phyloP scores from a whole-genome alignment of 2,113 vertebrate species.

The Gymnarchus niloticus region DNA sequence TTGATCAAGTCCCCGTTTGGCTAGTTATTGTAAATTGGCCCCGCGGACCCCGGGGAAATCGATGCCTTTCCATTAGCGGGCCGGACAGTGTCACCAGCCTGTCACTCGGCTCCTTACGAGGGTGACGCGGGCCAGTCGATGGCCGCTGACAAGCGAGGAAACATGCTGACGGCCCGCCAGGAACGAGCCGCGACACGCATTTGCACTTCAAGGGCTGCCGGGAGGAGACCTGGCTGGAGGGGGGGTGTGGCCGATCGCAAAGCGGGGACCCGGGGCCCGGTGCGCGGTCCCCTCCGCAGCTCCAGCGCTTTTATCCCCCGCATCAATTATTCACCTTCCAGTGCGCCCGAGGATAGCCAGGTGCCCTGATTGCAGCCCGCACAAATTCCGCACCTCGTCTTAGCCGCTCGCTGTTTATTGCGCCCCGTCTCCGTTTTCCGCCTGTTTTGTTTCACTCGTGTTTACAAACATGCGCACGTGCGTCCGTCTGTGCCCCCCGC shows the following conservation, averaged over 20 bases:
- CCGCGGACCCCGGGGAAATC: conserved; percentile 74
- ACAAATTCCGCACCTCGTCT: conserved; percentile 54
- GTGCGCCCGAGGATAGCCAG: conserved; percentile 66
- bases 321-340: conserved; percentile 72
- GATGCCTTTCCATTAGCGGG: conserved; percentile 98
- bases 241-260: conserved; percentile 33
- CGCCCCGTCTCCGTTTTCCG: not conserved
- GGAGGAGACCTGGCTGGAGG: conserved; percentile 52
- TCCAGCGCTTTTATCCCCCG: conserved; percentile 65
- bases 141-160: conserved; percentile 63
- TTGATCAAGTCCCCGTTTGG: conserved; percentile 72
- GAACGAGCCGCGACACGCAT: conserved; percentile 74
- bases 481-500: conserved; percentile 29
- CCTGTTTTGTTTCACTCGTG: conserved; percentile 2
- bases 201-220: conserved; percentile 78
- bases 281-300: conserved; percentile 58
- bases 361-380: conserved; percentile 64
- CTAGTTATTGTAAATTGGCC: conserved; percentile 74
- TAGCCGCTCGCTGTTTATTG: conserved; percentile 34
- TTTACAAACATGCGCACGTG: conserved; percentile 55
- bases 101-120: conserved; percentile 75
- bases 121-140: conserved; percentile 79
- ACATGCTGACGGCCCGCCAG: conserved; percentile 12
- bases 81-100: conserved; percentile 91
- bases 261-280: conserved; percentile 34